Evolutionary conservation across 2,888 invertebrate genomes (phyloP).

Genomic region (Mythimna ferrago): DNA sequence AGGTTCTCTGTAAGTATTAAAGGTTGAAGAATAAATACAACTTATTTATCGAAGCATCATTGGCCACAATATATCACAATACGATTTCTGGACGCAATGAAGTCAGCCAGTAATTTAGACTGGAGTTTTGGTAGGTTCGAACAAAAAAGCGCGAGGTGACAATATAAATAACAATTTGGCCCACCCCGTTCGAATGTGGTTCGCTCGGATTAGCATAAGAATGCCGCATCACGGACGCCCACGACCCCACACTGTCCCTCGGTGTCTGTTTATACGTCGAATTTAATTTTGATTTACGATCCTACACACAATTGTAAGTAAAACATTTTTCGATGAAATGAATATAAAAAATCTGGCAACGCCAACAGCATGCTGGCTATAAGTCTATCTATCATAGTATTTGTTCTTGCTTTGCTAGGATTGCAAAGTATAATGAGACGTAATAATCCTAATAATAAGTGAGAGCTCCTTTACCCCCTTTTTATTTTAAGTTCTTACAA

Average conservation of each 20-base stretch:
- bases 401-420: conserved; percentile 13
- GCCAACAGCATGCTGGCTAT: conserved; percentile 27
- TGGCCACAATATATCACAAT: conserved; percentile 41
- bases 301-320: conserved; percentile 86
- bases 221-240: conserved; percentile 88
- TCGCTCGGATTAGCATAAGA: conserved; percentile 89
- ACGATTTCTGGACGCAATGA: conserved; percentile 69
- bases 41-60: not conserved
- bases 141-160: conserved; percentile 88
- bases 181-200: conserved; percentile 89
- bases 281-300: conserved; percentile 90
- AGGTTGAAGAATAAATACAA: conserved; percentile 4
- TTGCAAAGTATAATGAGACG: no score
- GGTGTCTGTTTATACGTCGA: conserved; percentile 89
- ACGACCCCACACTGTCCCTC: conserved; percentile 84
- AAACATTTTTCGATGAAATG: conserved; percentile 77
- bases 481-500: not conserved
- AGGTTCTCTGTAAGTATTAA: not conserved
- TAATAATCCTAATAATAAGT: no score
- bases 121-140: conserved; percentile 75
- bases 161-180: conserved; percentile 91
- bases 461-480: no score
- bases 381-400: conserved; percentile 18
- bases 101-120: conserved; percentile 82
- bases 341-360: conserved; percentile 61